Evolutionary conservation across 2,113 vertebrate species (phyloP).

Genomic region (Hucho hucho): DNA sequence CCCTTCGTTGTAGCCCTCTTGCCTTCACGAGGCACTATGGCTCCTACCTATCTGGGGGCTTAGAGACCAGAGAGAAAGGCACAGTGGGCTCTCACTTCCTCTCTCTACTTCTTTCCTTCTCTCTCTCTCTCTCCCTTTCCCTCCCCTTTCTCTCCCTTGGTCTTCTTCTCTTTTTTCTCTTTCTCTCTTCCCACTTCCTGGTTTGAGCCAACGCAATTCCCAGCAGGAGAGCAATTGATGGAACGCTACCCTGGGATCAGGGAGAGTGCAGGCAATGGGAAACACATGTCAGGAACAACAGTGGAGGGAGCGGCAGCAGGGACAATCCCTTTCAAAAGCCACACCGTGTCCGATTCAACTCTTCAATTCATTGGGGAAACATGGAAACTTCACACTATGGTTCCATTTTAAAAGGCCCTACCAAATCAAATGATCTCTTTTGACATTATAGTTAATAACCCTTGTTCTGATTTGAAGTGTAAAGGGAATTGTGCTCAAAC

Average conservation of each 20-base stretch:
- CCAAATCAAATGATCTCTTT: not conserved
- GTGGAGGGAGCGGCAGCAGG: slow-evolving; percentile 34
- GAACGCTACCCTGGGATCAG: slow-evolving; percentile 47
- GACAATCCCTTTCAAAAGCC: not conserved
- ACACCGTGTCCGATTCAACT: not conserved
- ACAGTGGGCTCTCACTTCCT: slow-evolving; percentile 8
- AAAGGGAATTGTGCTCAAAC: no score
- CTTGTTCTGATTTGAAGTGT: no score
- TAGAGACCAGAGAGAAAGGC: slow-evolving; percentile 11
- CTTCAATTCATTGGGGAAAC: not conserved
- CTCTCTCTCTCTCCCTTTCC: slow-evolving; percentile 5
- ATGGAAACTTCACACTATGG: no score
- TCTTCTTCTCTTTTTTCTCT: not conserved
- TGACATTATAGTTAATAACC: no score
- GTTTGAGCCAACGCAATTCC: slow-evolving; percentile 56
- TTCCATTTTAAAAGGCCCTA: no score
- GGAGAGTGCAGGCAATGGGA: slow-evolving; percentile 55
- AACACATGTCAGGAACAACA: slow-evolving; percentile 59
- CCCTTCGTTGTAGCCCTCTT: slow-evolving; percentile 36
- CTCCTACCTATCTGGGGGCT: slow-evolving; percentile 31
- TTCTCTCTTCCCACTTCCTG: slow-evolving; percentile 44
- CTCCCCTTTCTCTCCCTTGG: not conserved
- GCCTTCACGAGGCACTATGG: slow-evolving; percentile 22
- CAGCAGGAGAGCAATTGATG: slow-evolving; percentile 54
- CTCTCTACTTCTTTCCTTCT: not conserved